A percentile compares a stretch with the other conserved stretches of the same genome.
These are phyloP conservation scores for Dendrolimus pini DNA, from an alignment of 2,888 invertebrate species.

Conservation along the genomic window DNA sequence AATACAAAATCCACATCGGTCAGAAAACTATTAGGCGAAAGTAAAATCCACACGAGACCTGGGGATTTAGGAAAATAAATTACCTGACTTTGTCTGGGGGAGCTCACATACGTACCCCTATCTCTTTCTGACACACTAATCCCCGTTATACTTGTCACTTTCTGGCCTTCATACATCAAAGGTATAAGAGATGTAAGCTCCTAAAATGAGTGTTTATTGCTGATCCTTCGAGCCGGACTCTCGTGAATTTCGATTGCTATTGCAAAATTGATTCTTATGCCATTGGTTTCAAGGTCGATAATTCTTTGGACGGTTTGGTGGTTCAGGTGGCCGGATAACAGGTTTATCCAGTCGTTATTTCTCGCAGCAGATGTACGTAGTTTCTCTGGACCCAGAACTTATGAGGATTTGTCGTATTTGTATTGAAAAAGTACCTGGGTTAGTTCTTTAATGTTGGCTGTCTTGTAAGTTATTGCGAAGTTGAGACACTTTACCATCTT, in stretches of 20 bases:
- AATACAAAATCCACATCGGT: constrained; percentile 26
- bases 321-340: constrained; percentile 53
- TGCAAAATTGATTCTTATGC: constrained; percentile 37
- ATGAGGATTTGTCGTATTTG: constrained; percentile 36
- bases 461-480: neutral
- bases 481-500: neutral
- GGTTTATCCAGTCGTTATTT: constrained; percentile 53
- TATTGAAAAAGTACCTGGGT: constrained; percentile 13
- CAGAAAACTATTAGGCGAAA: constrained; percentile 36
- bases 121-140: constrained; percentile 39
- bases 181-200: constrained; percentile 52
- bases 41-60: constrained; percentile 24
- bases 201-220: constrained; percentile 70
- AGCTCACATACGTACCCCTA: constrained; percentile 21
- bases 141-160: constrained; percentile 45
- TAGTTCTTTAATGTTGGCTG: neutral
- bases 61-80: constrained; percentile 30
- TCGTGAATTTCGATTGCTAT: constrained; percentile 20
- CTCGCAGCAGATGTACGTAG: constrained; percentile 42
- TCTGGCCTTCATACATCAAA: constrained; percentile 56
- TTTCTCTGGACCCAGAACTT: constrained; percentile 30
- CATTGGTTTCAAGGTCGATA: constrained; percentile 28
- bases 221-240: constrained; percentile 52
- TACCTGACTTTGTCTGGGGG: constrained; percentile 26
- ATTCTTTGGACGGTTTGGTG: constrained; percentile 20